phyloP scores from a whole-genome alignment of 1,140 invertebrate genomes.

The Plutomurus gul region DNA sequence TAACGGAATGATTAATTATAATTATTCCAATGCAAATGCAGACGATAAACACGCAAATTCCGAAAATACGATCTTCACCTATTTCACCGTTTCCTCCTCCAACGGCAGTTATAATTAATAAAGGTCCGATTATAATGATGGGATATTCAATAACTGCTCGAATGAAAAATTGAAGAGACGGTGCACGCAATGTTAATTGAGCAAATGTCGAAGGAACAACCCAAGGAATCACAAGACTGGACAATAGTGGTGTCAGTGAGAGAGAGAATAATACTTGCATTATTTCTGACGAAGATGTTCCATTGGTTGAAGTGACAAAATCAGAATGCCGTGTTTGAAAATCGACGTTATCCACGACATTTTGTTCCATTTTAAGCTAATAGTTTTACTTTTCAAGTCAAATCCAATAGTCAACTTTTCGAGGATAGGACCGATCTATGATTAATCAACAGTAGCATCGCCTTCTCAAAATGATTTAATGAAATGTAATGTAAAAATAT shows the following conservation, averaged over 20 bases:
- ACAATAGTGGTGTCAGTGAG: conserved; percentile 43
- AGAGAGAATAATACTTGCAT: conserved; percentile 36
- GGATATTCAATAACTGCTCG: conserved; percentile 46
- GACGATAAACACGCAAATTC: neutral
- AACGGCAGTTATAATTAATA: conserved; percentile 39
- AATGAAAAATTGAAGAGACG: neutral
- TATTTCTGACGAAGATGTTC: conserved; percentile 43
- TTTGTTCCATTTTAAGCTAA: neutral
- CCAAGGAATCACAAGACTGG: conserved; percentile 46
- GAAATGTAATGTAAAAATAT: neutral
- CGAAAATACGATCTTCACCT: neutral
- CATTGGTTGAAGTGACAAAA: conserved; percentile 48
- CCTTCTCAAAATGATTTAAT: neutral
- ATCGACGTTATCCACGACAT: neutral
- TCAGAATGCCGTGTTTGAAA: neutral
- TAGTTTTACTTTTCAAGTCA: neutral
- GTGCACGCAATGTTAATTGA: neutral
- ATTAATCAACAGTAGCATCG: neutral
- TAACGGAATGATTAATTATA: conserved; percentile 42
- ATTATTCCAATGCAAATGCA: conserved; percentile 33
- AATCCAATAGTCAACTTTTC: neutral
- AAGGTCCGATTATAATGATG: conserved; percentile 31
- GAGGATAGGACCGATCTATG: neutral
- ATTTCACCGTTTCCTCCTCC: neutral
- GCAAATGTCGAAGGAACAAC: conserved; percentile 24